Evolutionary conservation across 2,888 invertebrate genomes (phyloP).

Genomic region (Junonia oenone): DNA sequence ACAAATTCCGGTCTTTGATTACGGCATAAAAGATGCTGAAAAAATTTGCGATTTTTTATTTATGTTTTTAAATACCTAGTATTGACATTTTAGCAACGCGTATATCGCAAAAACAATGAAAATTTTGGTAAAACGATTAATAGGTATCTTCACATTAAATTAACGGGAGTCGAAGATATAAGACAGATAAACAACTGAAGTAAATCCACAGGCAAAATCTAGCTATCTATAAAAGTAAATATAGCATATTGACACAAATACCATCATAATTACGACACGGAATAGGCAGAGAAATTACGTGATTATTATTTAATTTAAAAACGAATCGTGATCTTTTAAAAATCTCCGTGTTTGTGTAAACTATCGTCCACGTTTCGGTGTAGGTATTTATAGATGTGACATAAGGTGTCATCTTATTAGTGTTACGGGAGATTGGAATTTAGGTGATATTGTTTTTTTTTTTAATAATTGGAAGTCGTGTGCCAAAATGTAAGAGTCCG

Average conservation of each 20-base stretch:
- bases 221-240: neutral
- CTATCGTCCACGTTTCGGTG: constrained; percentile 16
- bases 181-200: no score
- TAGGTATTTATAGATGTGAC: constrained; percentile 24
- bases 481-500: no score
- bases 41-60: no score
- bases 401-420: constrained; percentile 14
- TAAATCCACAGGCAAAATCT: neutral
- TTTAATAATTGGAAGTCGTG: neutral
- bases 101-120: no score
- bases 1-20: no score
- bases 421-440: constrained; percentile 1
- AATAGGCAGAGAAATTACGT: neutral
- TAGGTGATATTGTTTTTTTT: neutral
- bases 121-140: no score
- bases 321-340: neutral
- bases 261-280: neutral
- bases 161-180: no score
- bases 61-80: no score
- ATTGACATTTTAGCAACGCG: no score
- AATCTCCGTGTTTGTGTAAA: constrained; percentile 1
- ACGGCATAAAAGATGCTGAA: no score
- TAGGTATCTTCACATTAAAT: no score
- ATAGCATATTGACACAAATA: no score
- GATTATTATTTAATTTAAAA: neutral